These are phyloP conservation scores for Agrochola lota DNA, from an alignment of 2,888 invertebrate species.

Conservation along the genomic window DNA sequence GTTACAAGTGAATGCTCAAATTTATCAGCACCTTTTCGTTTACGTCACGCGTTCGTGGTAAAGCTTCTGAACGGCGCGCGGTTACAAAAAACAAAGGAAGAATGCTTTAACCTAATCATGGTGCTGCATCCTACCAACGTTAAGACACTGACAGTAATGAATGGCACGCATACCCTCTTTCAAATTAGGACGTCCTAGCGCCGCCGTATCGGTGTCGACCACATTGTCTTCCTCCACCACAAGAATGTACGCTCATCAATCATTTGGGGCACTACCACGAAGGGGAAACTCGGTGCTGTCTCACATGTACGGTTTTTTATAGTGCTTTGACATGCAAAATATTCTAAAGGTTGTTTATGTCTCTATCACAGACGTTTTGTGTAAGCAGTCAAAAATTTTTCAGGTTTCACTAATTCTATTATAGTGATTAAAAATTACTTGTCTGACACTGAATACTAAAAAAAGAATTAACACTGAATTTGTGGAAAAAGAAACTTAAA, in stretches of 20 bases:
- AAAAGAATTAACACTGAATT: neutral
- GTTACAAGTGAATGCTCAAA: no score
- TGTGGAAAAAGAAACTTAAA: neutral
- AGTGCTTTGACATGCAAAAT: neutral
- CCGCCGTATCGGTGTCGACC: conserved; percentile 64
- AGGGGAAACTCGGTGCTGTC: conserved; percentile 42
- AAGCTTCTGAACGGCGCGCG: neutral
- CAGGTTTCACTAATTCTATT: neutral
- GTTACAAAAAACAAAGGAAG: neutral
- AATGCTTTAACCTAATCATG: conserved; percentile 7
- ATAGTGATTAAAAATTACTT: neutral
- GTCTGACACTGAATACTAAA: neutral
- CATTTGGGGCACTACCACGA: conserved; percentile 62
- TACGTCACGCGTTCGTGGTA: neutral
- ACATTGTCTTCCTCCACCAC: conserved; percentile 61
- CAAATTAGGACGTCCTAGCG: conserved; percentile 70
- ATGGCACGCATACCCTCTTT: conserved; percentile 63
- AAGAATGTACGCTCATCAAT: conserved; percentile 71
- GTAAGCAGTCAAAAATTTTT: neutral
- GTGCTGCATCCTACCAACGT: conserved; percentile 16
- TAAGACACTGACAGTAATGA: conserved; percentile 65
- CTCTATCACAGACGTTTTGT: neutral
- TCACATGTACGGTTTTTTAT: conserved; percentile 6
- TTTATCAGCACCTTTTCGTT: neutral
- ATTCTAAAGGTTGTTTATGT: neutral